Percentiles rank a stretch among this genome's conserved stretches.
These are phyloP conservation scores for Congeria kusceri DNA, from an alignment of 2,888 invertebrate genomes.

Conservation along the genomic window DNA sequence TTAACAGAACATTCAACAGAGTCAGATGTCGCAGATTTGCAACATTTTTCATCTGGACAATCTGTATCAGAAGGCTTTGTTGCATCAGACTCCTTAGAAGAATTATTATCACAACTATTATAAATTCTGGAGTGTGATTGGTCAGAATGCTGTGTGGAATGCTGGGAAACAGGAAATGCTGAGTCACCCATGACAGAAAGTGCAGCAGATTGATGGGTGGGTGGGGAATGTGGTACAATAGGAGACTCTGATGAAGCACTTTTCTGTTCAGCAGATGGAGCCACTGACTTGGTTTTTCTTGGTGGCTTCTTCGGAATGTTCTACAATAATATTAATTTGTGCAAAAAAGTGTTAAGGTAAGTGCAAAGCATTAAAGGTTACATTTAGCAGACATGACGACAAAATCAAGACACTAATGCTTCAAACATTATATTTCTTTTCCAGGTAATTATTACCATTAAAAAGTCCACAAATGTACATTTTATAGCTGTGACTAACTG, in stretches of 20 bases:
- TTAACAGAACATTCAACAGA: constrained; percentile 30
- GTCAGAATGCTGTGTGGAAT: constrained; percentile 30
- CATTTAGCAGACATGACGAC: too few species aligned
- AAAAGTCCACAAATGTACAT: too few species aligned
- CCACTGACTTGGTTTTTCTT: constrained; percentile 62
- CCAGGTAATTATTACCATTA: too few species aligned
- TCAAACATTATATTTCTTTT: too few species aligned
- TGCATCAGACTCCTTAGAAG: not conserved
- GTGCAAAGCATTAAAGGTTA: too few species aligned
- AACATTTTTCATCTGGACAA: constrained; percentile 5
- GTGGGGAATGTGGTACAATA: constrained; percentile 4
- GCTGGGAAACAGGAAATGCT: constrained; percentile 35
- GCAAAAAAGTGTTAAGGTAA: too few species aligned
- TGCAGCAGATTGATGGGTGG: not conserved
- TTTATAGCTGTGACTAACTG: too few species aligned
- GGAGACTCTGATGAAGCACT: not conserved
- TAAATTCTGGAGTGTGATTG: constrained; percentile 22
- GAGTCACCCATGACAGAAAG: constrained; percentile 10
- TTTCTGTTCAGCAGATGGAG: constrained; percentile 47
- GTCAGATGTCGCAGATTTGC: not conserved
- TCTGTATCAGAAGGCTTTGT: not conserved
- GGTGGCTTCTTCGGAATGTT: constrained; percentile 74
- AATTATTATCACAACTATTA: not conserved
- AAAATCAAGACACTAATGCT: too few species aligned
- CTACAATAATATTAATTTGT: constrained; percentile 38